Evolutionary conservation across 2,797 vertebrate species (phyloP).

Genomic region (Malacoctenus gilli): DNA sequence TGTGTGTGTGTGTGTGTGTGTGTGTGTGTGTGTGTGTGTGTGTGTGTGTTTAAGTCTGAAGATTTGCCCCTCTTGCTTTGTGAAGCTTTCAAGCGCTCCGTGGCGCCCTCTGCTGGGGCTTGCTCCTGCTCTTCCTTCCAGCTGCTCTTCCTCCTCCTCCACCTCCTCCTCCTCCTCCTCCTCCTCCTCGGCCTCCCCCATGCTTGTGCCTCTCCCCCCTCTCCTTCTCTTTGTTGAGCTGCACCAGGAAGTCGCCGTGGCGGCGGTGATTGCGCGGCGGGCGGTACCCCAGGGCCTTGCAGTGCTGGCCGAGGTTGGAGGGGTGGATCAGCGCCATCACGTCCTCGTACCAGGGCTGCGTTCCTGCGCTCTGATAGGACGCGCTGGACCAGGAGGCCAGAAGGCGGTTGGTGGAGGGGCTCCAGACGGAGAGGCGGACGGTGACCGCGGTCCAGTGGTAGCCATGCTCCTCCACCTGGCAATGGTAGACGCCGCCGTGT

Average conservation of each 20-base stretch:
- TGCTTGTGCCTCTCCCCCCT: conserved; percentile 71
- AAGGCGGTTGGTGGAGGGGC: conserved; percentile 64
- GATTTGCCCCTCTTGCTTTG: neutral
- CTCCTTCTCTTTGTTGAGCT: conserved; percentile 55
- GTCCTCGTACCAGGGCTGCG: conserved; percentile 78
- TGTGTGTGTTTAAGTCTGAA: conserved; percentile 40
- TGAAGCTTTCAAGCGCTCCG: conserved; percentile 73
- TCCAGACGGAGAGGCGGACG: conserved; percentile 78
- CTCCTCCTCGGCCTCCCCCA: conserved; percentile 54
- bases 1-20: conserved; percentile 38
- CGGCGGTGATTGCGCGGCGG: conserved; percentile 70
- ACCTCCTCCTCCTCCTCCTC: neutral
- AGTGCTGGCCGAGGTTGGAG: conserved; percentile 78
- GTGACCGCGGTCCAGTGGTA: conserved; percentile 85
- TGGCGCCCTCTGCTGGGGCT: conserved; percentile 80
- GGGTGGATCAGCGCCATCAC: conserved; percentile 80
- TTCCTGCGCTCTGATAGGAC: conserved; percentile 42
- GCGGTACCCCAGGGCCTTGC: conserved; percentile 75
- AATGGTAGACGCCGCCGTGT: conserved; percentile 83
- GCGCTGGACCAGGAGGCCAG: conserved; percentile 50
- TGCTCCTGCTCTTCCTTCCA: conserved; percentile 82
- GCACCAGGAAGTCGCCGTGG: conserved; percentile 29
- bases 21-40: neutral
- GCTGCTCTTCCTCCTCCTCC: conserved; percentile 58
- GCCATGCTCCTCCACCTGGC: conserved; percentile 85